Base-by-base conservation (phyloP, 1,140 invertebrate genomes). In the Danaus plexippus region DNA sequence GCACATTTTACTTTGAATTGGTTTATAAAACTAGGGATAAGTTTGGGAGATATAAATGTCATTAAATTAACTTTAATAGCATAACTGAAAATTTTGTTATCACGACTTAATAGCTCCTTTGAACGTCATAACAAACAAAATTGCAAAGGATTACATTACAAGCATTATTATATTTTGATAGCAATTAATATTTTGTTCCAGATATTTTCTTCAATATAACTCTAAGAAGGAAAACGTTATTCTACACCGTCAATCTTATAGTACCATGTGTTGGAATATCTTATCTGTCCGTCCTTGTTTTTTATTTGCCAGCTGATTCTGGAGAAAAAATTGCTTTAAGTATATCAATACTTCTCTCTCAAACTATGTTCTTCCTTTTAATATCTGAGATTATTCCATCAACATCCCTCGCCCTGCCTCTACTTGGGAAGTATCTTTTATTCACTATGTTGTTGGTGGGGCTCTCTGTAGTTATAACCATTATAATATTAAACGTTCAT, bases 141-240 rank as follows among this genome's bases (percentile, higher is more conserved):
- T 2, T 32, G 22, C 2, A 8, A 32, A 32, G 22, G 7, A 32
- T 32, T 3, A 32, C 4, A 32, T 32, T 32, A 7, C 22, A 32
- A 32, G 5, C 22, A 32, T 6, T 32, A 32, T 32, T 32, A 32
- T 32, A 32, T 32, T 32, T 32, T 32, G 22, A 32, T 32, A 32
- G 22, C 22, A 7, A 32, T 32, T 32, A 50, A 50, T 9, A 11
- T 51, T 63, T 79, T 78, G 70, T 85, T 79, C 54, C 91, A 91
- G 97, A 99, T 88, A 98, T 99, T 56, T 98, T 97, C 87, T 99
- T 99, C 91, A 98, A 99, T 84, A 98, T 99, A 61, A 98, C 97
- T 0, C 87, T 99, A 12, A 88, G 98, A 10, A 90, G 97, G 1
- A 97, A 98, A 84, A 98, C 97, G 0, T 88, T 99, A 7, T 98